phyloP scores from a whole-genome alignment of 2,113 vertebrate species.

The Maccullochella peelii region DNA sequence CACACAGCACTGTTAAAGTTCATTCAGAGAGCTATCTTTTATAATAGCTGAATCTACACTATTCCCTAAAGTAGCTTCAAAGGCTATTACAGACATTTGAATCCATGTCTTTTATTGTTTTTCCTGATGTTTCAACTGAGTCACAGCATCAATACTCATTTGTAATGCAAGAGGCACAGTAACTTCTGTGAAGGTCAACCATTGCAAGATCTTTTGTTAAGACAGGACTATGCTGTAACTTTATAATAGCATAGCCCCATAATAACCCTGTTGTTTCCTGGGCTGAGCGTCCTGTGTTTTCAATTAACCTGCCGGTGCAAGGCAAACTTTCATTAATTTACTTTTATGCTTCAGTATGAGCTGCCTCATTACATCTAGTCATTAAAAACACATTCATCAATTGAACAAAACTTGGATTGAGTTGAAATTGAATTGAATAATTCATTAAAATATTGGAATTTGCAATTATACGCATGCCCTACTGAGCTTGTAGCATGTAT shows the following conservation, averaged over 20 bases:
- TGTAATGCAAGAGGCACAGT: not conserved
- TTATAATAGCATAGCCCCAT: not conserved
- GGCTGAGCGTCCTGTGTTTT: slow-evolving; percentile 27
- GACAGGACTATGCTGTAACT: not conserved
- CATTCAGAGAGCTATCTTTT: slow-evolving; percentile 41
- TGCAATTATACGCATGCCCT: not conserved
- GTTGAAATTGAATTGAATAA: slow-evolving; percentile 9
- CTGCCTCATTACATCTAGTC: not conserved
- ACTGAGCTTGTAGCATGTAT: slow-evolving; percentile 4
- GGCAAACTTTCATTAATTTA: slow-evolving; percentile 1
- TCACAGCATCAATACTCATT: not conserved
- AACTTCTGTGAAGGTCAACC: not conserved
- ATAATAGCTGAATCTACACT: slow-evolving; percentile 12
- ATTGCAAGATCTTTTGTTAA: not conserved
- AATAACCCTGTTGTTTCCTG: not conserved
- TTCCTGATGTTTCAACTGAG: not conserved
- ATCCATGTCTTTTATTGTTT: not conserved
- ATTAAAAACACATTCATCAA: slow-evolving; percentile 21
- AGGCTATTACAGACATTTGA: not conserved
- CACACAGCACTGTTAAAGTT: slow-evolving; percentile 39
- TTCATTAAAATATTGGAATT: slow-evolving; percentile 24
- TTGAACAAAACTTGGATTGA: not conserved
- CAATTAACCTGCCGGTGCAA: slow-evolving; percentile 23
- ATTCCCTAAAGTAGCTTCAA: slow-evolving; percentile 26
- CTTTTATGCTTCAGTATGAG: not conserved